These are phyloP conservation scores for Anadara kagoshimensis DNA, from an alignment of 1,140 invertebrate genomes.

Conservation along the genomic window DNA sequence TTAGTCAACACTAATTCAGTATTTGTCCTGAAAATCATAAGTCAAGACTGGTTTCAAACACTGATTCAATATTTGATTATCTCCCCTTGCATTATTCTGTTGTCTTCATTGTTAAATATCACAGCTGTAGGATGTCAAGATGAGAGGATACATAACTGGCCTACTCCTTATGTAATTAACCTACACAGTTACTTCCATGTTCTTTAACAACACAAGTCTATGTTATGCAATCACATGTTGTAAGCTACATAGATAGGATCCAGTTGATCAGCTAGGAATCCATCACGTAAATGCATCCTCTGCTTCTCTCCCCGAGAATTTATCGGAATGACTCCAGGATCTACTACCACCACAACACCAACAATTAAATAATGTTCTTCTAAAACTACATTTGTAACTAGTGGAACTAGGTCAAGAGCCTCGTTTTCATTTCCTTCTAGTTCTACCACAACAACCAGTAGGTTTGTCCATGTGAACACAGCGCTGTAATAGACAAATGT, in stretches of 20 bases:
- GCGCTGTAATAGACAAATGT: slow-evolving; percentile 82
- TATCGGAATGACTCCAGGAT: slow-evolving; percentile 98
- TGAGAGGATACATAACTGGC: too few species aligned
- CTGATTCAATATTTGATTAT: too few species aligned
- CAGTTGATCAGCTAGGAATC: slow-evolving; percentile 97
- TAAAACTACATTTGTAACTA: slow-evolving; percentile 97
- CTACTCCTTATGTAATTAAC: too few species aligned
- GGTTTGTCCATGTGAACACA: slow-evolving; percentile 99
- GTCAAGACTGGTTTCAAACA: too few species aligned
- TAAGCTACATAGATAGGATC: slow-evolving; percentile 99
- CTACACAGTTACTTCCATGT: too few species aligned
- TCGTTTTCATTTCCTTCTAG: slow-evolving; percentile 98
- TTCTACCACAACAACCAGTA: slow-evolving; percentile 93
- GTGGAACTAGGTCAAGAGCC: slow-evolving; percentile 96
- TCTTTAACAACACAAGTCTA: too few species aligned
- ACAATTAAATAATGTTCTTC: slow-evolving; percentile 99
- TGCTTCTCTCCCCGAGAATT: slow-evolving; percentile 99
- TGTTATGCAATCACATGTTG: slow-evolving; percentile 86
- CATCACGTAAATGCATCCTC: slow-evolving; percentile 98
- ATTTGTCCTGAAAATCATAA: too few species aligned
- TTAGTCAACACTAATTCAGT: too few species aligned
- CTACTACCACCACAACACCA: slow-evolving; percentile 98
- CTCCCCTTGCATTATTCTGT: too few species aligned
- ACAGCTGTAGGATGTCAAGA: too few species aligned
- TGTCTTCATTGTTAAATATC: too few species aligned